phyloP scores from a whole-genome alignment of 2,797 vertebrate species.

The Rhadinocentrus ornatus region DNA sequence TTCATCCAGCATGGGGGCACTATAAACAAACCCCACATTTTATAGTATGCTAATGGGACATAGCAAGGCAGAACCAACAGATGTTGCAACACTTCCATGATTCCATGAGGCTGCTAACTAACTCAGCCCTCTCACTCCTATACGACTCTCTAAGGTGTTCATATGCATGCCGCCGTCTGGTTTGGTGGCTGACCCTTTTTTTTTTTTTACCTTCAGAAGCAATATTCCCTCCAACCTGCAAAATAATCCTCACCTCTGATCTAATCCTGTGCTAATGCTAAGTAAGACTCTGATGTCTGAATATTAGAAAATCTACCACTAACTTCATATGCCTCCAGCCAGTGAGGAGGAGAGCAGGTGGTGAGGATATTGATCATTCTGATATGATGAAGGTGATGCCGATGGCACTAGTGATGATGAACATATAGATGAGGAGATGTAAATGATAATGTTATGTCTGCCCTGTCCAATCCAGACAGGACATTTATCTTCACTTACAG shows the following conservation, averaged over 20 bases:
- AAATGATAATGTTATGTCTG: slow-evolving; percentile 31
- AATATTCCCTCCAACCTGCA: slow-evolving; percentile 48
- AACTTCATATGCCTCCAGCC: slow-evolving; percentile 56
- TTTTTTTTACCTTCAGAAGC: slow-evolving; percentile 7
- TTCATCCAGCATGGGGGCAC: slow-evolving; percentile 46
- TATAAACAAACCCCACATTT: slow-evolving; percentile 55
- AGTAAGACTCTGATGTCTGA: slow-evolving; percentile 38
- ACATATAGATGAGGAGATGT: slow-evolving; percentile 32
- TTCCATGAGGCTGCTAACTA: slow-evolving; percentile 49
- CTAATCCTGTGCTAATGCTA: slow-evolving; percentile 61
- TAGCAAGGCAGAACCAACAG: slow-evolving; percentile 73
- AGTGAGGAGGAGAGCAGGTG: slow-evolving; percentile 21
- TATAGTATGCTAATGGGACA: slow-evolving; percentile 64
- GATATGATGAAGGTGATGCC: slow-evolving; percentile 40
- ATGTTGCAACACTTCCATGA: slow-evolving; percentile 55
- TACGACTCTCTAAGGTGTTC: slow-evolving; percentile 36
- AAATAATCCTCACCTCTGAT: slow-evolving; percentile 64
- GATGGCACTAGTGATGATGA: slow-evolving; percentile 30
- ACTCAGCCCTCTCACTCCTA: slow-evolving; percentile 33
- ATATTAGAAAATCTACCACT: slow-evolving; percentile 39
- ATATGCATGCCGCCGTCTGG: slow-evolving; percentile 26
- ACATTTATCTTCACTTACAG: slow-evolving; percentile 30
- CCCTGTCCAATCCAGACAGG: slow-evolving; percentile 4
- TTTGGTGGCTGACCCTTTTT: slow-evolving; percentile 28
- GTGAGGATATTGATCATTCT: slow-evolving; percentile 41